Evolutionary conservation across 2,888 invertebrate genomes (phyloP), one percentile per base, ranked within the genome.

Genomic region (Netelia fuscicornis): DNA sequence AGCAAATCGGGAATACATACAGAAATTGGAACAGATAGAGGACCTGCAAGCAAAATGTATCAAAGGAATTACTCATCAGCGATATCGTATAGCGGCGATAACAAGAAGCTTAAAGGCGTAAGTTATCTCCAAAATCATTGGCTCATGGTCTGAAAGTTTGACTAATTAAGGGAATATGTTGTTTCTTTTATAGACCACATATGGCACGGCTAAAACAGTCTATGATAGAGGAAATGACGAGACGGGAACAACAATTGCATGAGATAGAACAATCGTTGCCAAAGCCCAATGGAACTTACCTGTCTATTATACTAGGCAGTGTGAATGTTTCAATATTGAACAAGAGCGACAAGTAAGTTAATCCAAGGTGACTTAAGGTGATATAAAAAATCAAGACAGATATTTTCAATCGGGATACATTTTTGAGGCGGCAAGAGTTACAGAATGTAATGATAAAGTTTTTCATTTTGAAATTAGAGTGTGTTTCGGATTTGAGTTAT

Each of bases 251-350:
- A 54, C 97, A 98, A 94, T 94, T 99, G 71, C 96, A 97, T 90
- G 98, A 99, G 93, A 97, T 99, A 91, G 98, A 99, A 93, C 97
- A 98, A 91, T 97, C 97, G 23, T 95, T 99, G 90, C 99, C 99
- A 13, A 98, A 98, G 94, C 96, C 97, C 93, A 97, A 98, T 94
- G 98, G 99, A 92, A 95, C 96, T 86, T 99, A 99, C 94, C 95
- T 98, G 89, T 96, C 97, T 94, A 98, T 99, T 91, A 99, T 99
- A 93, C 95, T 99, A 85, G 99, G 99, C 89, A 98, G 98, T 94
- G 98, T 99, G 65, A 99, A 99, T 94, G 98, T 99, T 30, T 99
- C 99, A 37, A 98, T 99, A 93, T 95, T 99, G 86, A 99, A 99
- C 95, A 98, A 98, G 95, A 97, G 97, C 93, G 99, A 99, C 94